phyloP scores from a whole-genome alignment of 2,113 vertebrate genomes.

The Lasiurus cinereus region DNA sequence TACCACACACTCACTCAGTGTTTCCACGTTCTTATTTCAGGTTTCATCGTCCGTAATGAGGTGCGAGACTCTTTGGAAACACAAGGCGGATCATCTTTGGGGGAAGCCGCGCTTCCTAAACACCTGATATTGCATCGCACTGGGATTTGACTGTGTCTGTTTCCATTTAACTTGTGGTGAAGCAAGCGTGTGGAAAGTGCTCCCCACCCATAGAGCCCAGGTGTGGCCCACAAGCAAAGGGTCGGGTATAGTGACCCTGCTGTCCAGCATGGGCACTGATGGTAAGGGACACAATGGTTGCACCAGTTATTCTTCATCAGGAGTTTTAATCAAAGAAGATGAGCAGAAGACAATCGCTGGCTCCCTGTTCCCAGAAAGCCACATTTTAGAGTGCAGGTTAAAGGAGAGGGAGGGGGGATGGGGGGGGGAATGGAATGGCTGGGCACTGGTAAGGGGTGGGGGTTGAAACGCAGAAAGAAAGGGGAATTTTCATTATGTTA shows the following conservation, averaged over 20 bases:
- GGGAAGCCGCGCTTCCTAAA: conserved; percentile 78
- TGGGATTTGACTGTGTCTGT: conserved; percentile 83
- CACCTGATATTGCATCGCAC: conserved; percentile 84
- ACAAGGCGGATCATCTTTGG: conserved; percentile 74
- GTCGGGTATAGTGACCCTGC: conserved; percentile 13
- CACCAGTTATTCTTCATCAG: conserved; percentile 52
- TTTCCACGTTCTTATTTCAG: conserved; percentile 81
- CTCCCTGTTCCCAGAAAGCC: conserved; percentile 77
- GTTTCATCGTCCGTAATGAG: conserved; percentile 90
- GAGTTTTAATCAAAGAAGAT: conserved; percentile 77
- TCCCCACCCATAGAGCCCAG: conserved; percentile 54
- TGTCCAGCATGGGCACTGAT: background rate
- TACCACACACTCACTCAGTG: conserved; percentile 7
- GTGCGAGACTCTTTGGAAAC: conserved; percentile 66
- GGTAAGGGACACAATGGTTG: conserved; percentile 63
- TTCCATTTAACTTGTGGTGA: conserved; percentile 74
- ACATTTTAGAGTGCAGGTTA: conserved; percentile 43
- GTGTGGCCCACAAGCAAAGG: conserved; percentile 51
- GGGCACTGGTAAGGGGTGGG: conserved; percentile 16
- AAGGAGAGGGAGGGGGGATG: background rate
- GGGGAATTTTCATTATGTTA: conserved; percentile 75
- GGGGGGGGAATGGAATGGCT: background rate
- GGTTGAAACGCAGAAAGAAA: conserved; percentile 49
- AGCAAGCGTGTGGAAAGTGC: conserved; percentile 57
- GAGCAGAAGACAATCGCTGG: conserved; percentile 85